phyloP scores from a whole-genome alignment of 2,113 vertebrate species.

The Conger conger region DNA sequence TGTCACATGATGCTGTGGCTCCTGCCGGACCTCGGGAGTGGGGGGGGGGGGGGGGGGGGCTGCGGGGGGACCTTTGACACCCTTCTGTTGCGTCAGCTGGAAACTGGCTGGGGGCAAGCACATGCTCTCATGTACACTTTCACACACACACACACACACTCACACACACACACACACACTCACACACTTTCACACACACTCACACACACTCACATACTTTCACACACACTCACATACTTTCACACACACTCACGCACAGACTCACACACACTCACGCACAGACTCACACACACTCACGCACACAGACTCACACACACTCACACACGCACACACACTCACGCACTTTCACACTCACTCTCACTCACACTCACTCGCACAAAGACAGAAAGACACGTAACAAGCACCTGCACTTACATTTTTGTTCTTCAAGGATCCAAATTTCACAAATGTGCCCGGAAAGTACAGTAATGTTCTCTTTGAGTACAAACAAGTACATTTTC shows the following conservation, averaged over 20 bases:
- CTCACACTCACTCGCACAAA: too few species aligned
- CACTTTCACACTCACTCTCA: too few species aligned
- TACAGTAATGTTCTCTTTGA: too few species aligned
- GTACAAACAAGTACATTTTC: too few species aligned
- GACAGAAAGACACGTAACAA: too few species aligned
- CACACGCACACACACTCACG: background rate
- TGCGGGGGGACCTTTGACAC: slow-evolving; percentile 28
- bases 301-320: background rate
- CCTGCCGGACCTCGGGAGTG: background rate
- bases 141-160: too few species aligned
- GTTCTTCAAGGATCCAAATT: too few species aligned
- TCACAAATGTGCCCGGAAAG: too few species aligned
- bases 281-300: slow-evolving; percentile 19
- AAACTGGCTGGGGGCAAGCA: background rate
- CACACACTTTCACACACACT: background rate
- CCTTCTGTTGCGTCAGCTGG: background rate
- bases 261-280: background rate
- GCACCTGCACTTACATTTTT: too few species aligned
- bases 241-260: background rate
- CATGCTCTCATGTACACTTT: too few species aligned
- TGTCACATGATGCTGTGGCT: slow-evolving; percentile 6
- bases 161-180: slow-evolving; percentile 14
- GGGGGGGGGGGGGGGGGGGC: background rate
- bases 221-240: background rate
- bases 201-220: background rate